Base-by-base conservation (phyloP, 2,113 vertebrate genomes). In the Tachycineta bicolor region DNA sequence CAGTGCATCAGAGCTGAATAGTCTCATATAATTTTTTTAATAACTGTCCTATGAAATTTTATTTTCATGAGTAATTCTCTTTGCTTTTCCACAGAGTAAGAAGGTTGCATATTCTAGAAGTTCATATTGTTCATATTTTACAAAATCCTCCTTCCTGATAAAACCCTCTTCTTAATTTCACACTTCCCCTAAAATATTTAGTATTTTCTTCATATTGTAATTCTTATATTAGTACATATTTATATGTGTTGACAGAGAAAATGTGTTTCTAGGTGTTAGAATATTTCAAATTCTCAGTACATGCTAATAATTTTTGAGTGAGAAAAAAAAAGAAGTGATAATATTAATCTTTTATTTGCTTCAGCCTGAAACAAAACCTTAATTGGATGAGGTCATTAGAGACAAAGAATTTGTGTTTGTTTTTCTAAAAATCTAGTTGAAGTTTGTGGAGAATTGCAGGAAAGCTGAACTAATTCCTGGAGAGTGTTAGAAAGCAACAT, bases 51-150 rank as follows among this genome's bases (percentile, higher is more conserved):
- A 37, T 82, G 44, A 59, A 89, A 94, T 97, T 96, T 91, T 84
- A 96, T 52, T 93, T 93, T 89, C 25, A 71, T 92, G 52, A 92
- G 44, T 94, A 91, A 82, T 96, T 82, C 28, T 75, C n/a, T 81
- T 93, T 76, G 49, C 52, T 78, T 44, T 71, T 95, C 69, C 55
- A 79, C 39, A 56, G 64, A 29, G 49, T 68, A 84, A 44, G 47
- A 85, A 91, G 49, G 46, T 82, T 73, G 89, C 65, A 84, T 94
- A 93, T 96, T 96, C 80, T 83, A 87, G 70, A 92, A 87, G 56
- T n/a, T n/a, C n/a, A n/a, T 47, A 50, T 86, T 77, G 28, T 67
- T 92, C 43, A 55, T 11, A 63, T 90, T 83, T 77, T 91, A 75
- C 29, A 75, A 74, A 90, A 64, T 68, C 11, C 58, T 83, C 86